These are phyloP conservation scores for Carassius carassius DNA, from an alignment of 2,113 vertebrate genomes.

Conservation along the genomic window DNA sequence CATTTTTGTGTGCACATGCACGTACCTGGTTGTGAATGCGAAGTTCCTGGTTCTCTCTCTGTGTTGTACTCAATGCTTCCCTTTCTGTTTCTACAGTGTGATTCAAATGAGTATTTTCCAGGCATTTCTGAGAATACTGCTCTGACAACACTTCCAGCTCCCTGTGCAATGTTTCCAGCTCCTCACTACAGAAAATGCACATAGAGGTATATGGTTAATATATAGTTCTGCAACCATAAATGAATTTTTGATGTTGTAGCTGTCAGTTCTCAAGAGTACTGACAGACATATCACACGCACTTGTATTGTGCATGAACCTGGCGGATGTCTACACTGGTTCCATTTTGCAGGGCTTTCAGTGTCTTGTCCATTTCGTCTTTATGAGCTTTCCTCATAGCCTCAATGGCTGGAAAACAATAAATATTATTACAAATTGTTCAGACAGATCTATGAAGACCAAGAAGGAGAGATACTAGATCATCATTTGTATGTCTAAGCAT, in stretches of 20 bases:
- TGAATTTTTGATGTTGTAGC: not conserved
- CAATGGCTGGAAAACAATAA: slow-evolving; percentile 78
- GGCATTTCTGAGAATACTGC: slow-evolving; percentile 94
- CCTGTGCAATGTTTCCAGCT: slow-evolving; percentile 84
- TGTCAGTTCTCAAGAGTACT: not conserved
- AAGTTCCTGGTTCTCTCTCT: slow-evolving; percentile 88
- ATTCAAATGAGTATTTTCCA: slow-evolving; percentile 88
- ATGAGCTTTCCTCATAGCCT: slow-evolving; percentile 91
- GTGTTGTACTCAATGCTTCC: slow-evolving; percentile 82
- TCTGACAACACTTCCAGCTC: slow-evolving; percentile 90
- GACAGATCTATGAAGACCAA: not conserved
- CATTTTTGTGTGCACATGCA: not conserved
- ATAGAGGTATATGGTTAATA: not conserved
- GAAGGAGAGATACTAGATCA: not conserved
- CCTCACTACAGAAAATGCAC: slow-evolving; percentile 77
- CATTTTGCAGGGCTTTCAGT: slow-evolving; percentile 81
- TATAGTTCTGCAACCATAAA: not conserved
- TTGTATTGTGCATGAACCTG: slow-evolving; percentile 81
- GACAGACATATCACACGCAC: slow-evolving; percentile 71
- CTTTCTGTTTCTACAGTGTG: slow-evolving; percentile 87
- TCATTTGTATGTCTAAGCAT: not conserved
- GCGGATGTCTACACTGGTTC: slow-evolving; percentile 80
- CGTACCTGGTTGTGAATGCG: slow-evolving; percentile 86
- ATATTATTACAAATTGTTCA: not conserved
- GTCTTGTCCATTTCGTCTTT: slow-evolving; percentile 88